A percentile compares a stretch with the other conserved stretches of the same genome.
These are phyloP conservation scores for Triplophysa siluroides DNA, from an alignment of 2,113 vertebrate genomes.

Conservation along the genomic window DNA sequence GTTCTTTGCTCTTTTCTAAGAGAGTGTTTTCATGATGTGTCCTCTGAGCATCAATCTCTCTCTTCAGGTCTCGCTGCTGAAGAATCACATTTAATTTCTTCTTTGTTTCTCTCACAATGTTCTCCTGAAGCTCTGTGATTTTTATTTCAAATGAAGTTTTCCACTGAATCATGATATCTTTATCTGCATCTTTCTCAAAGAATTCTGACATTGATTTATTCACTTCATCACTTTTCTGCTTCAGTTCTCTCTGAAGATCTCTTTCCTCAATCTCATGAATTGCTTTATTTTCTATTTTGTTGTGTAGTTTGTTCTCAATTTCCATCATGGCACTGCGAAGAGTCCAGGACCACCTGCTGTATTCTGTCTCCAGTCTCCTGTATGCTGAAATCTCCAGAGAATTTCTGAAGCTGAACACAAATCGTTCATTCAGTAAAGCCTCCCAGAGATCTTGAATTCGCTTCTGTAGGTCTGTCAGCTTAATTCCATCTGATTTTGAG, in stretches of 20 bases:
- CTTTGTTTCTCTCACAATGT: not conserved
- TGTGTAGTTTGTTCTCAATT: conserved; percentile 60
- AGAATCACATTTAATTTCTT: not conserved
- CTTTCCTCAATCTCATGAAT: not conserved
- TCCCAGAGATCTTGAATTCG: conserved; percentile 61
- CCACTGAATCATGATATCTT: conserved; percentile 39
- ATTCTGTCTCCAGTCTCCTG: conserved; percentile 59
- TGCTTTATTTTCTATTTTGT: conserved; percentile 56
- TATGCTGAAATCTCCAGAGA: conserved; percentile 62
- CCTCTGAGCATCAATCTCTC: not conserved
- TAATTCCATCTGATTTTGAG: conserved; percentile 40
- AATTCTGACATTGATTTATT: conserved; percentile 52
- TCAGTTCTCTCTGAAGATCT: conserved; percentile 32
- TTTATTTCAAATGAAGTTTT: conserved; percentile 34
- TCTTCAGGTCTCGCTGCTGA: not conserved
- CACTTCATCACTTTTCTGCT: conserved; percentile 41
- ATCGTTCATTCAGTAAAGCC: conserved; percentile 53
- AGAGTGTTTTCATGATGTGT: not conserved
- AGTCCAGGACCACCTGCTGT: conserved; percentile 5
- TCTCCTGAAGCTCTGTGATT: not conserved
- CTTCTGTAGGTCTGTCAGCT: conserved; percentile 62
- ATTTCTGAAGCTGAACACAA: conserved; percentile 72
- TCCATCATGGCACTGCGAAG: conserved; percentile 62
- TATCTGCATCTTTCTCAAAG: conserved; percentile 54
- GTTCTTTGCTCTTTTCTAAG: conserved; percentile 9